A percentile compares a stretch with the other conserved stretches of the same genome.
Evolutionary conservation across 2,888 invertebrate genomes (phyloP).

Genomic region (Ennomos erosarius): DNA sequence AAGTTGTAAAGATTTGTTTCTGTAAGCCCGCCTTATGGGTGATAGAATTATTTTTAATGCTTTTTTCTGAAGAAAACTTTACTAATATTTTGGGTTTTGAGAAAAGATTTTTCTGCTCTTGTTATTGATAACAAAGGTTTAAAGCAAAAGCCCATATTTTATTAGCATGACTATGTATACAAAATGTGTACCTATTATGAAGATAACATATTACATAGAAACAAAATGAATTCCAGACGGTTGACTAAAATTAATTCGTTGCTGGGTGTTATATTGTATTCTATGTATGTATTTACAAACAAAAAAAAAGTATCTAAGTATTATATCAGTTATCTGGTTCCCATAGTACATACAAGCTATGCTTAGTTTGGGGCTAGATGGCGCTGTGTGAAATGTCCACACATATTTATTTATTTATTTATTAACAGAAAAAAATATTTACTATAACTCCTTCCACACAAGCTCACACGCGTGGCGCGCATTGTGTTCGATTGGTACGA

Average conservation of each 20-base stretch:
- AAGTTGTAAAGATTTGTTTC: slow-evolving; percentile 48
- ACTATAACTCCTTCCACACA: slow-evolving; percentile 36
- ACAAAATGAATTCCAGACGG: background rate
- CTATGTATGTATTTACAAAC: no score
- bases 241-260: background rate
- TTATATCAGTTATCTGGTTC: no score
- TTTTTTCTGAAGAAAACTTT: slow-evolving; percentile 17
- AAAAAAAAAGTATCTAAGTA: no score
- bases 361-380: no score
- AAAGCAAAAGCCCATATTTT: background rate
- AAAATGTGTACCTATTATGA: background rate
- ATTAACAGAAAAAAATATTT: slow-evolving; percentile 14
- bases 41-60: slow-evolving; percentile 45
- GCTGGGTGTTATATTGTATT: no score
- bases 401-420: no score
- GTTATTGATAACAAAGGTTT: background rate
- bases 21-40: slow-evolving; percentile 45
- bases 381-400: no score
- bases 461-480: slow-evolving; percentile 37
- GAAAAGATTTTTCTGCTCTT: slow-evolving; percentile 23
- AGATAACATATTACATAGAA: background rate
- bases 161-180: background rate
- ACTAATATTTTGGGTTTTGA: slow-evolving; percentile 15
- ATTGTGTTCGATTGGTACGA: slow-evolving; percentile 51
- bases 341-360: no score